These are phyloP conservation scores for Perognathus longimembris DNA, from an alignment of 2,113 vertebrate genomes.

Conservation along the genomic window DNA sequence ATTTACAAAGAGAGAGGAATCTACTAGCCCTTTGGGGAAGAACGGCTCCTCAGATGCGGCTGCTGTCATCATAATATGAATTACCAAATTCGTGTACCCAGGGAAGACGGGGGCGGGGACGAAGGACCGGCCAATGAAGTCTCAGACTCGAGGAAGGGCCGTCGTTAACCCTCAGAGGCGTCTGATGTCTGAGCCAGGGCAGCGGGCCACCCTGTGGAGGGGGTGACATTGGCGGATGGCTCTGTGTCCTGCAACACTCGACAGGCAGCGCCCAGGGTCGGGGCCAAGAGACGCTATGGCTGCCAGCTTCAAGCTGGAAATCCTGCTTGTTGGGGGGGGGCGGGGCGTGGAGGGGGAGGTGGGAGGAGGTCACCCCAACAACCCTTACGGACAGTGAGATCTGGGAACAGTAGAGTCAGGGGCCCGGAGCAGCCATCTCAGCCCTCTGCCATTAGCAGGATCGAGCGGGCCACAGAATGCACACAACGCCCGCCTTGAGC, in stretches of 20 bases:
- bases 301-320: background rate
- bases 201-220: no score
- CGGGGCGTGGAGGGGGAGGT: background rate
- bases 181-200: no score
- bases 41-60: background rate
- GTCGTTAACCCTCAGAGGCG: background rate
- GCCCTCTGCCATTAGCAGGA: background rate
- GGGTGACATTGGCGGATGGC: no score
- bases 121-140: background rate
- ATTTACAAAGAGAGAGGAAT: background rate
- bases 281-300: background rate
- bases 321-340: no score
- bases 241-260: background rate
- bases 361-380: background rate
- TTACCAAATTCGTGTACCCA: background rate
- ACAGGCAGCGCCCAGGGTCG: no score
- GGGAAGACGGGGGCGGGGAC: background rate
- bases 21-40: background rate
- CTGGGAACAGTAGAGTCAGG: background rate
- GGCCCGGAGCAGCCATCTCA: accelerated
- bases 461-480: background rate
- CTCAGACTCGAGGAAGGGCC: background rate
- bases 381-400: background rate
- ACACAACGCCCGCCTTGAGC: conserved; percentile 23
- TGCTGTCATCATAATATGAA: background rate